These are phyloP conservation scores for Laticauda laticaudata DNA, from an alignment of 2,113 vertebrate species.

Conservation along the genomic window DNA sequence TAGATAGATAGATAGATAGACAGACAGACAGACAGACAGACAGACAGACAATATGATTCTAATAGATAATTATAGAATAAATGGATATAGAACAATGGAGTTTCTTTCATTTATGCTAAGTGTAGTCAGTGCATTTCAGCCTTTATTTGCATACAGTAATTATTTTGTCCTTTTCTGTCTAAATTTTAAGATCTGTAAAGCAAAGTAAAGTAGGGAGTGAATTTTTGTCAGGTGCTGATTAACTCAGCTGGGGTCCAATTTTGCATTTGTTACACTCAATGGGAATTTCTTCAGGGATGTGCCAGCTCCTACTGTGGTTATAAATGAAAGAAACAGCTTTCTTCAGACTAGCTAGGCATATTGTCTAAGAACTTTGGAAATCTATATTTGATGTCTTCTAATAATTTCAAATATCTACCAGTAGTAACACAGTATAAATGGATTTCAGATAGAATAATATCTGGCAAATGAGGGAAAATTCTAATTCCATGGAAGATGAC, in stretches of 20 bases:
- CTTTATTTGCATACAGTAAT: constrained; percentile 40
- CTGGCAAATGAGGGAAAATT: background rate
- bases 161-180: constrained; percentile 33
- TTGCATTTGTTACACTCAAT: constrained; percentile 33
- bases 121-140: constrained; percentile 30
- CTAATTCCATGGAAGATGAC: background rate
- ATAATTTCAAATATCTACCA: background rate
- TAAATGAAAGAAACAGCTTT: constrained; percentile 17
- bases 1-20: too few relatives aligned
- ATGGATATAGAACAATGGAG: constrained; percentile 3
- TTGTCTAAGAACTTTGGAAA: background rate
- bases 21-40: background rate
- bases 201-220: constrained; percentile 41
- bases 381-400: background rate
- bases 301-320: background rate
- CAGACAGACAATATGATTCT: background rate
- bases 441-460: background rate
- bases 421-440: background rate
- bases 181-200: constrained; percentile 54
- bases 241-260: constrained; percentile 48
- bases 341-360: background rate
- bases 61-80: background rate
- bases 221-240: constrained; percentile 49
- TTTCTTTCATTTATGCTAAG: constrained; percentile 29
- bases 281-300: constrained; percentile 1